A percentile compares a stretch with the other conserved stretches of the same genome.
Conservation (phyloP, 2,888 invertebrate genomes). For the Calameuta idolon region DNA sequence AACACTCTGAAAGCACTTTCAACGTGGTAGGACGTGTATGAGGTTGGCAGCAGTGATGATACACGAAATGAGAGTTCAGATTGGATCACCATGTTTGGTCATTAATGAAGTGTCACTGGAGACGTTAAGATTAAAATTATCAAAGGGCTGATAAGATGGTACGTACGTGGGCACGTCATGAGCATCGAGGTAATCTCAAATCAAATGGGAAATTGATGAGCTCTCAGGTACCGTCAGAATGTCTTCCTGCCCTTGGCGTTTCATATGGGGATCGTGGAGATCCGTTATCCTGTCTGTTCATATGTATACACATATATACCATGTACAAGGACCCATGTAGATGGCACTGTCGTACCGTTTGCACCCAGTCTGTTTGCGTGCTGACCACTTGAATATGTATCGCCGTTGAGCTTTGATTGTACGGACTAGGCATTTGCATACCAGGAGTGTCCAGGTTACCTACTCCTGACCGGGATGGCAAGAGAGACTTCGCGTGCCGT, state of each 20-base stretch:
- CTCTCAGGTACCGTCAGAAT: slow-evolving; percentile 18
- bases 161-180: not conserved
- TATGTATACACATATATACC: slow-evolving; percentile 18
- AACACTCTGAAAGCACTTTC: not conserved
- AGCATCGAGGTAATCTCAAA: slow-evolving; percentile 39
- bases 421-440: slow-evolving; percentile 48
- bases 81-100: not conserved
- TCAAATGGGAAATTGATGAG: slow-evolving; percentile 61
- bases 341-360: slow-evolving; percentile 17
- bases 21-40: not conserved
- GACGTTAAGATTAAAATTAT: not conserved
- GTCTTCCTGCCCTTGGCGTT: not conserved
- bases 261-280: slow-evolving; percentile 18
- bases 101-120: not conserved
- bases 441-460: slow-evolving; percentile 14
- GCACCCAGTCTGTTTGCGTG: slow-evolving; percentile 29
- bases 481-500: not conserved
- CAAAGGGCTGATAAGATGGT: not conserved
- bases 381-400: slow-evolving; percentile 55
- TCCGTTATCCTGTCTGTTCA: slow-evolving; percentile 45
- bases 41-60: not conserved
- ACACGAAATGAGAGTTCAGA: not conserved
- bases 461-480: not conserved
- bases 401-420: slow-evolving; percentile 51
- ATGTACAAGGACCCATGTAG: slow-evolving; percentile 15